Percentiles rank a stretch among this genome's conserved stretches.
phyloP scores from a whole-genome alignment of 2,888 invertebrate genomes.

The Luffia ferchaultella region DNA sequence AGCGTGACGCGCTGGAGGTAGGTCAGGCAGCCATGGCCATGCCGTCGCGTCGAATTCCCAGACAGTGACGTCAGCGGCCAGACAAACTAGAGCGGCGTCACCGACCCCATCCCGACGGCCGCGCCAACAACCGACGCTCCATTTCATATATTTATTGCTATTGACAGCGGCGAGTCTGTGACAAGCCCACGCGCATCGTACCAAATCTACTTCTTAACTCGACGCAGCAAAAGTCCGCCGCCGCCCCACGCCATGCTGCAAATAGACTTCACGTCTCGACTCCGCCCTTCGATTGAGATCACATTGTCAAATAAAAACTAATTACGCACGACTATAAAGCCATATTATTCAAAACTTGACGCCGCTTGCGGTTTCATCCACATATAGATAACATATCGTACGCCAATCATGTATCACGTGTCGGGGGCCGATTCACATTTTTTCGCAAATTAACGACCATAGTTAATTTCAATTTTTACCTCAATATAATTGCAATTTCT shows the following conservation, averaged over 20 bases:
- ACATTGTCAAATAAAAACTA: too few relatives aligned
- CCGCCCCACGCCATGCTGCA: slow-evolving; percentile 29
- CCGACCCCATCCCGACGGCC: slow-evolving; percentile 42
- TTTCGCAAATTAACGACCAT: too few relatives aligned
- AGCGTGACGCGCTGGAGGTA: slow-evolving; percentile 30
- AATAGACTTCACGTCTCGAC: slow-evolving; percentile 19
- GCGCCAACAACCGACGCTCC: slow-evolving; percentile 12
- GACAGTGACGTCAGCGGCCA: slow-evolving; percentile 57
- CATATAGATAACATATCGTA: too few relatives aligned
- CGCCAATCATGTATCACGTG: too few relatives aligned
- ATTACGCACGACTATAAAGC: too few relatives aligned
- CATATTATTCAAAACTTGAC: not conserved
- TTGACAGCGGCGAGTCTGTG: slow-evolving; percentile 59
- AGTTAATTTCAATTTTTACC: too few relatives aligned
- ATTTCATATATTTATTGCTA: slow-evolving; percentile 60
- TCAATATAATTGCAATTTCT: too few relatives aligned
- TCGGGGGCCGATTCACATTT: too few relatives aligned
- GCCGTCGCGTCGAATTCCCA: slow-evolving; percentile 53
- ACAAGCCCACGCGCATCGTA: slow-evolving; percentile 50
- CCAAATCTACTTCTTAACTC: slow-evolving; percentile 35
- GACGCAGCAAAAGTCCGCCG: slow-evolving; percentile 20
- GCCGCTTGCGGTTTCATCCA: not conserved
- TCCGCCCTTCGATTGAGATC: not conserved
- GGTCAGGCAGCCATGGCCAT: slow-evolving; percentile 43
- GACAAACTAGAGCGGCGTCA: slow-evolving; percentile 61